These are phyloP conservation scores for Podotricha telesiphe DNA, from an alignment of 2,888 invertebrate genomes.

Conservation along the genomic window DNA sequence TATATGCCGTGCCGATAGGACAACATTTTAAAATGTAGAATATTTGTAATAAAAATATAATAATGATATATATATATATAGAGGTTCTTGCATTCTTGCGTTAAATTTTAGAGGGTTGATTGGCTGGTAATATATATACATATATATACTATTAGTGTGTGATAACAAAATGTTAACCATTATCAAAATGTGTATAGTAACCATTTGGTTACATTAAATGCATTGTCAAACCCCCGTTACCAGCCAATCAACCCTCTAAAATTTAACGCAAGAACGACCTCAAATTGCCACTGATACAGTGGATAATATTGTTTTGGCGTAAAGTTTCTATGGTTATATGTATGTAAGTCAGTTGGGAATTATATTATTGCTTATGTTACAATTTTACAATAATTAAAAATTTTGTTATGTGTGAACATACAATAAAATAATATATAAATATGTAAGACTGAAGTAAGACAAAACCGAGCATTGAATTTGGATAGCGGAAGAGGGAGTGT, in stretches of 20 bases:
- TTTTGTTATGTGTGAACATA: too few species aligned
- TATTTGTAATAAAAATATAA: too few species aligned
- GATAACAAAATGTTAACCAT: conserved; percentile 75
- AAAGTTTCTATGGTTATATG: conserved; percentile 67
- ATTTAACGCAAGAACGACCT: conserved; percentile 59
- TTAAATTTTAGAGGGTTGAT: conserved; percentile 57
- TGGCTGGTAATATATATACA: conserved; percentile 51
- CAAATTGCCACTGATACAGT: conserved; percentile 55
- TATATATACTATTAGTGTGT: conserved; percentile 53
- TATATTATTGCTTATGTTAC: background rate
- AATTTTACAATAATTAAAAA: too few species aligned
- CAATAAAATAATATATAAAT: too few species aligned
- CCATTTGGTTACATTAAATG: conserved; percentile 69
- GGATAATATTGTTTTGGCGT: conserved; percentile 74
- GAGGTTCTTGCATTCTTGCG: conserved; percentile 61
- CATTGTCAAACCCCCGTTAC: conserved; percentile 63
- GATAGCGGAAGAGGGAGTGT: too few species aligned
- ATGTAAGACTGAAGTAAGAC: too few species aligned
- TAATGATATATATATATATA: too few species aligned
- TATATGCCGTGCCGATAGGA: too few species aligned
- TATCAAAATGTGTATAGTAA: conserved; percentile 68
- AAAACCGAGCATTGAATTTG: too few species aligned
- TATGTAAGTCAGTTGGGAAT: conserved; percentile 14
- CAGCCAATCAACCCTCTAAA: conserved; percentile 53
- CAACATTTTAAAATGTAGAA: too few species aligned